Evolutionary conservation across 2,113 vertebrate species (phyloP).

Genomic region (Syngnathus typhle): DNA sequence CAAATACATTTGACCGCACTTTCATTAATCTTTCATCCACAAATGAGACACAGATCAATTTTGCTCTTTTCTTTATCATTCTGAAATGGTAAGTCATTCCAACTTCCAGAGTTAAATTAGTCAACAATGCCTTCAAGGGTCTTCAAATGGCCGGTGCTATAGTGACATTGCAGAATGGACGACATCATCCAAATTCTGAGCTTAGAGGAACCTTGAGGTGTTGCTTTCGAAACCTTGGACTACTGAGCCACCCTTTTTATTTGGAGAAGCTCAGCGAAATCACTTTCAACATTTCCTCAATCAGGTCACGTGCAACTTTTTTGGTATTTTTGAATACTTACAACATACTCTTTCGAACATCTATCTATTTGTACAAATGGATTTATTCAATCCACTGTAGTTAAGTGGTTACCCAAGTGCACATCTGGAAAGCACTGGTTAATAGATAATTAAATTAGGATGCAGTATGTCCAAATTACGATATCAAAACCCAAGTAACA

Average conservation of each 20-base stretch:
- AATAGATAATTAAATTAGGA: no score
- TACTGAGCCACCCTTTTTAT: slow-evolving; percentile 1
- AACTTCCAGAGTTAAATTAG: not conserved
- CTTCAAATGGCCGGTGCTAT: not conserved
- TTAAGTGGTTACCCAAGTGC: no score
- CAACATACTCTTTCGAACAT: slow-evolving; percentile 16
- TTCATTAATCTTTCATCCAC: not conserved
- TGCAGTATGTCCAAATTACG: no score
- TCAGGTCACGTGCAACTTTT: slow-evolving; percentile 25
- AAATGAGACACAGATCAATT: not conserved
- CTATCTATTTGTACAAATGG: no score
- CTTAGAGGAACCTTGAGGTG: slow-evolving; percentile 29
- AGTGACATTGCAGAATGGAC: not conserved
- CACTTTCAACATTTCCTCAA: slow-evolving; percentile 49
- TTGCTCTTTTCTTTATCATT: not conserved
- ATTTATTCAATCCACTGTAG: no score
- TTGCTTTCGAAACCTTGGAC: slow-evolving; percentile 22
- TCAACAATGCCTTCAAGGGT: not conserved
- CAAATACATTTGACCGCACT: not conserved
- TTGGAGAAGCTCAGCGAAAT: slow-evolving; percentile 54
- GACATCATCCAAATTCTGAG: slow-evolving; percentile 1
- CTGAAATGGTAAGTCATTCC: not conserved
- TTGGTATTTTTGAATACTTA: slow-evolving; percentile 17
- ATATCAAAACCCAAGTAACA: no score
- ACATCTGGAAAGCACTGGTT: no score